Evolutionary conservation across 2,113 vertebrate species (phyloP), one percentile per base, ranked within the genome.

Genomic region (Drymodes brunneopygia): DNA sequence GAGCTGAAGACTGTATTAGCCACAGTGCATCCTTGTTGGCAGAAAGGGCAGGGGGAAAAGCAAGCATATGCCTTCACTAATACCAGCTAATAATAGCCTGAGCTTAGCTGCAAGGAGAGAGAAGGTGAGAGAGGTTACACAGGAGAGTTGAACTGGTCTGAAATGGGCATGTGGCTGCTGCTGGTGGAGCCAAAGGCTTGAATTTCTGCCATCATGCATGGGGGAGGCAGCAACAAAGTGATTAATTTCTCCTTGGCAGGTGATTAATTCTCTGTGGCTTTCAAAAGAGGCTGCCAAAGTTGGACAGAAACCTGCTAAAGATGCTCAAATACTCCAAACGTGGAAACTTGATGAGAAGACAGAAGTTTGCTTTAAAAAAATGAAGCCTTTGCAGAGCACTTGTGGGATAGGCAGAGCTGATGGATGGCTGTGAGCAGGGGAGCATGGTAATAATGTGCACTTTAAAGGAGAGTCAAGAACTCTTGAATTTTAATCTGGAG

Each of bases 231-330:
- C 51, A 88, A 79, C 75, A 90, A 86, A 91, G 91, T 79, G 83
- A 96, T 94, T 95, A 91, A 89, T 93, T 79, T 80, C 94, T 92
- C 89, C 74, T 87, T 95, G 88, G 86, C 72, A 62, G 90, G n/a
- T 91, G 64, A 72, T 65, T 90, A 54, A 61, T 35, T 87, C 45
- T 61, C 62, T 65, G 18, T 16, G 11, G 54, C 53, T 94, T 94
- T 88, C 88, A 96, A 60, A 12, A 78, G 72, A 64, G 40, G 45
- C 44, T 86, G 90, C 60, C 74, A 67, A 51, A 78, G 31, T 44
- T 77, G 51, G 70, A 73, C 61, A 82, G 70, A 65, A 91, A 89
- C 28, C 29, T 86, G 72, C 42, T 86, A 67, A 94, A 96, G 69
- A 73, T 92, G 57, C 65, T 95, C 69, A 81, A 11, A 66, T 81